A percentile compares a stretch with the other conserved stretches of the same genome.
Evolutionary conservation across 2,797 vertebrate genomes (phyloP).

Genomic region (Cyclopterus lumpus): DNA sequence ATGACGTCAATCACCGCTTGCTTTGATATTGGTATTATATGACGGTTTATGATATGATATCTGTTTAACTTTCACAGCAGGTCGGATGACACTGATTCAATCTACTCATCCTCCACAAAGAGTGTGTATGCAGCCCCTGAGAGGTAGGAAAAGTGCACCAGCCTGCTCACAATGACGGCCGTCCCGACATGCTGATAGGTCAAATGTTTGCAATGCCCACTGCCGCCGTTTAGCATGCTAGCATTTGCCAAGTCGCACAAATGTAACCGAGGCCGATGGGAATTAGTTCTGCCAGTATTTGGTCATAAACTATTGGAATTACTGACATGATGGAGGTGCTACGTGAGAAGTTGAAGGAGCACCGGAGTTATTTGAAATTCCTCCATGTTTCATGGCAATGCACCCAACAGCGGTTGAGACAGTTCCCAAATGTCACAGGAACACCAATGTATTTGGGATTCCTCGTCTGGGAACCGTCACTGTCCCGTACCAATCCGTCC

Average conservation of each 20-base stretch:
- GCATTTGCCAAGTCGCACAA: not conserved
- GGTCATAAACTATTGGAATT: not conserved
- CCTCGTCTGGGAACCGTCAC: not conserved
- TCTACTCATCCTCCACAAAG: conserved; percentile 61
- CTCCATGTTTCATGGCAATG: not conserved
- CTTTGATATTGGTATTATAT: not conserved
- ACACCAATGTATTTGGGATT: not conserved
- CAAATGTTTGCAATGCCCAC: not conserved
- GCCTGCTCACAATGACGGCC: not conserved
- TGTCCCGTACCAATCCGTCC: not conserved
- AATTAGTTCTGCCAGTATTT: not conserved
- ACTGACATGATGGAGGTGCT: not conserved
- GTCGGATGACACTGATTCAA: conserved; percentile 53
- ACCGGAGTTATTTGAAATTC: not conserved
- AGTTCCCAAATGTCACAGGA: not conserved
- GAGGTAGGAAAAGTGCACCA: conserved; percentile 72
- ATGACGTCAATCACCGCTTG: not conserved
- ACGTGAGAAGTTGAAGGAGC: not conserved
- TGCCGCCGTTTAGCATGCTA: not conserved
- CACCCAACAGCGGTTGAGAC: not conserved
- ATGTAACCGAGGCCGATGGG: not conserved
- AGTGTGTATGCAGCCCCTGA: conserved; percentile 78
- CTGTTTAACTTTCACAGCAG: conserved; percentile 48
- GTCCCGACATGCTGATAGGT: conserved; percentile 1
- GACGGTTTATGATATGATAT: conserved; percentile 27